phyloP scores from a whole-genome alignment of 2,888 invertebrate genomes.

The Mesochorus sp. region DNA sequence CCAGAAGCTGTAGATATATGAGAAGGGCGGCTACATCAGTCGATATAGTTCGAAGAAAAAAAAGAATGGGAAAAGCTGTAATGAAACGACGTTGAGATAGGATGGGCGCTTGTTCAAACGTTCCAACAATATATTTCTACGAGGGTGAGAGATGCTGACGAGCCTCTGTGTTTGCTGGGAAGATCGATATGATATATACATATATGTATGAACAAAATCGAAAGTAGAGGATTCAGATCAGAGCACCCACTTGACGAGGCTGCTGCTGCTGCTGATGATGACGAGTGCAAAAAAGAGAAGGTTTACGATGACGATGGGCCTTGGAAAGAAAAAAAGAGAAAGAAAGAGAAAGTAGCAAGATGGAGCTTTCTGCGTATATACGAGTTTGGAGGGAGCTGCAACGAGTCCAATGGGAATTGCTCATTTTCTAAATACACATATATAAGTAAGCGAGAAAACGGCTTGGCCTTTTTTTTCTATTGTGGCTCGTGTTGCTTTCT shows the following conservation, averaged over 20 bases:
- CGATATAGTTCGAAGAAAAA: too few relatives aligned
- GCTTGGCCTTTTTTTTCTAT: constrained; percentile 8
- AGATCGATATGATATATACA: neutral
- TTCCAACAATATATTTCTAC: too few relatives aligned
- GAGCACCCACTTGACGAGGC: neutral
- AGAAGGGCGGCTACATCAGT: too few relatives aligned
- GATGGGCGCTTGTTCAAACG: too few relatives aligned
- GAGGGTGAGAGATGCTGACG: too few relatives aligned
- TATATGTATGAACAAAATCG: neutral
- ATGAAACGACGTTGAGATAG: too few relatives aligned
- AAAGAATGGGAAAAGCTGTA: too few relatives aligned
- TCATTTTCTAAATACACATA: neutral
- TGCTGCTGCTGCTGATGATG: neutral
- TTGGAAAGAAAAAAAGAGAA: neutral
- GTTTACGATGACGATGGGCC: neutral
- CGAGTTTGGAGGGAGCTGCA: neutral
- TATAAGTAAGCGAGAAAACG: neutral
- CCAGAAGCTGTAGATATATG: too few relatives aligned
- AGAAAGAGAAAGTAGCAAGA: neutral
- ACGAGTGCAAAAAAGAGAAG: neutral
- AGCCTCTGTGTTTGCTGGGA: too few relatives aligned
- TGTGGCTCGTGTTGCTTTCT: constrained; percentile 27
- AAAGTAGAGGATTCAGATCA: neutral
- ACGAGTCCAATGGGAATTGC: neutral
- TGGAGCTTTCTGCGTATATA: too few relatives aligned